Evolutionary conservation across 2,888 invertebrate genomes (phyloP), one percentile per base, ranked within the genome.

Genomic region (Nemotelus nigrinus): DNA sequence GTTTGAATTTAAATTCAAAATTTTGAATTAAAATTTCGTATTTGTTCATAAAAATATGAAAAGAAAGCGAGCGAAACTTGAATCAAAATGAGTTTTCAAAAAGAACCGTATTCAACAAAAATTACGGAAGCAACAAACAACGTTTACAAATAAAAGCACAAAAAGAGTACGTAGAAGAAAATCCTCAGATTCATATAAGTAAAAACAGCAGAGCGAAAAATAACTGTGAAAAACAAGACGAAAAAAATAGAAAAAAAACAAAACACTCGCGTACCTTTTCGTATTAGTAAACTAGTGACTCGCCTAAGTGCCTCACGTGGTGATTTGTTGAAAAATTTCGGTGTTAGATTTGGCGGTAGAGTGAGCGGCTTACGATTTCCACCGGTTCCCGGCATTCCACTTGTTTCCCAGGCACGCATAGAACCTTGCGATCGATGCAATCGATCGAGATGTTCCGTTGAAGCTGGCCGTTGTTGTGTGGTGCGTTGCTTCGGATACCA

Each of bases 251-350:
- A 41, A 50, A 41, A 58, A 77, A 77, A 60, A 58, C 67, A 71
- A 41, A 78, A 47, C 64, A 58, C 65, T 53, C 76, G 77, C 90
- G 90, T 88, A 93, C 94, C 93, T 90, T 93, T 93, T 86, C 93
- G 90, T 88, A 95, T 95, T 86, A 95, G 91, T 87, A 95, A 91
- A 90, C 95, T 95, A 86, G 95, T 95, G 85, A 95, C 95, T 87
- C 95, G 92, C 84, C 95, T 90, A 82, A 95, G 89, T 79, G 95
- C 95, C 87, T 95, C 95, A 84, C 95, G 90, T 68, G 95, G 94
- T 81, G 95, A 95, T 88, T 94, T 93, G 86, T 95, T 94, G 89
- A 95, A 93, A 90, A 95, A 95, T 88, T 95, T 95, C 83, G 95
- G 95, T 81, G 95, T 94, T 84, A 95, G 89, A 89, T 95, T 95